Evolutionary conservation across 2,113 vertebrate genomes (phyloP).

Genomic region (human (Homo sapiens)): DNA sequence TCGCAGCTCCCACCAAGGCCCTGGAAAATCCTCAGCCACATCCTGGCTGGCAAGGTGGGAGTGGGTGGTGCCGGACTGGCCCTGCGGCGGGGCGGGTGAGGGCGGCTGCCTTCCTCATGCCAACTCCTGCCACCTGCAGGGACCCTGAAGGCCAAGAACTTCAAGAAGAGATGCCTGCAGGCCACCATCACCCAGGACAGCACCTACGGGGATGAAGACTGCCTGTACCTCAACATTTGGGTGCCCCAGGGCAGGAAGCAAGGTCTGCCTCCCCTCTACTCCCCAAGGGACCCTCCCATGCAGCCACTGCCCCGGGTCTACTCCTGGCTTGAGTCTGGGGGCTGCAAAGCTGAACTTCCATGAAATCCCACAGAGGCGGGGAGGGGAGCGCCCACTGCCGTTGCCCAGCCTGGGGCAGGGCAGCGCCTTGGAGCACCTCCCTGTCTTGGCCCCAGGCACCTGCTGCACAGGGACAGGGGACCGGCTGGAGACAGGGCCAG

Average conservation of each 20-base stretch:
- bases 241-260: conserved; percentile 87
- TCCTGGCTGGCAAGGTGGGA: conserved; percentile 94
- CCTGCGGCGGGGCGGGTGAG: rapidly evolving
- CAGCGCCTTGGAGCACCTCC: background rate
- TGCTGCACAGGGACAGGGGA: background rate
- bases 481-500: background rate
- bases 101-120: rapidly evolving
- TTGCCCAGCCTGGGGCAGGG: too few relatives aligned
- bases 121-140: conserved; percentile 77
- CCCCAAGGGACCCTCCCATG: rapidly evolving
- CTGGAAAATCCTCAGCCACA: conserved; percentile 91
- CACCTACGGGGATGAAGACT: conserved; percentile 89
- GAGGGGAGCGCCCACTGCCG: background rate
- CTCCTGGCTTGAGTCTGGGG: background rate
- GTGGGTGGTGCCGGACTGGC: rapidly evolving
- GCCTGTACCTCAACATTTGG: conserved; percentile 98
- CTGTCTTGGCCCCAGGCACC: too few relatives aligned
- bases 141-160: conserved; percentile 85
- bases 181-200: conserved; percentile 82
- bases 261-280: conserved; percentile 43
- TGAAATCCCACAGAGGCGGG: rapidly evolving
- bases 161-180: conserved; percentile 88
- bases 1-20: conserved; percentile 86
- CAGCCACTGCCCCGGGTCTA: background rate
- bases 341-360: background rate